phyloP scores from a whole-genome alignment of 2,888 invertebrate species.

The Sussaba pulchella region DNA sequence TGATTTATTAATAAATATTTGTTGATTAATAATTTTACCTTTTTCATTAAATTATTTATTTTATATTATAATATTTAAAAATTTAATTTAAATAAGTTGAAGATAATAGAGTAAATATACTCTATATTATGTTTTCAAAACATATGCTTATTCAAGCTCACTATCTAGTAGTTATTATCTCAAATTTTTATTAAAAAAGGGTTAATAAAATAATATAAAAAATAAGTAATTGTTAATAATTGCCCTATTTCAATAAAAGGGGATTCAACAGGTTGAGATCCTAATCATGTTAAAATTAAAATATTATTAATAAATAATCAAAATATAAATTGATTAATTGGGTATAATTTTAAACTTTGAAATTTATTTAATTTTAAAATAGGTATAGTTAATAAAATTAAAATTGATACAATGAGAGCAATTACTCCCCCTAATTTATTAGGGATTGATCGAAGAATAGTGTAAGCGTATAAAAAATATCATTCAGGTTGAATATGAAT shows the following conservation, averaged over 20 bases:
- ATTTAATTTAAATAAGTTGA: conserved; percentile 60
- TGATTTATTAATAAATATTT: conserved; percentile 90
- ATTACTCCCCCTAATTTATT: conserved; percentile 92
- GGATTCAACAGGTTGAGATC: conserved; percentile 83
- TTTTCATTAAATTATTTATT: conserved; percentile 82
- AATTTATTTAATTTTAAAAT: conserved; percentile 86
- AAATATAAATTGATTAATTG: conserved; percentile 80
- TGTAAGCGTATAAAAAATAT: conserved; percentile 94
- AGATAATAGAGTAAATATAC: conserved; percentile 79
- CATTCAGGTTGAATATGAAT: conserved; percentile 93
- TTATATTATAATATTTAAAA: conserved; percentile 63
- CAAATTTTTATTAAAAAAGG: conserved; percentile 68
- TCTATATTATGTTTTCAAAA: conserved; percentile 90
- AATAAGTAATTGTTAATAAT: conserved; percentile 77
- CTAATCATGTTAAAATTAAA: conserved; percentile 84
- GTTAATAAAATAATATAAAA: conserved; percentile 75
- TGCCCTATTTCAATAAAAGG: conserved; percentile 81
- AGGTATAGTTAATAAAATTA: conserved; percentile 88
- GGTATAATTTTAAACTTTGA: conserved; percentile 87
- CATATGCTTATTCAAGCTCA: conserved; percentile 88
- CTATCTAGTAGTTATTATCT: conserved; percentile 70
- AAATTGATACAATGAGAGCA: conserved; percentile 88
- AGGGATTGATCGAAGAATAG: conserved; percentile 92
- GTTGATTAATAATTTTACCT: conserved; percentile 88
- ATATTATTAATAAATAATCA: conserved; percentile 80